Evolutionary conservation across 2,888 invertebrate genomes (phyloP), one percentile per base, ranked within the genome.

Genomic region (Capitulum mitella): DNA sequence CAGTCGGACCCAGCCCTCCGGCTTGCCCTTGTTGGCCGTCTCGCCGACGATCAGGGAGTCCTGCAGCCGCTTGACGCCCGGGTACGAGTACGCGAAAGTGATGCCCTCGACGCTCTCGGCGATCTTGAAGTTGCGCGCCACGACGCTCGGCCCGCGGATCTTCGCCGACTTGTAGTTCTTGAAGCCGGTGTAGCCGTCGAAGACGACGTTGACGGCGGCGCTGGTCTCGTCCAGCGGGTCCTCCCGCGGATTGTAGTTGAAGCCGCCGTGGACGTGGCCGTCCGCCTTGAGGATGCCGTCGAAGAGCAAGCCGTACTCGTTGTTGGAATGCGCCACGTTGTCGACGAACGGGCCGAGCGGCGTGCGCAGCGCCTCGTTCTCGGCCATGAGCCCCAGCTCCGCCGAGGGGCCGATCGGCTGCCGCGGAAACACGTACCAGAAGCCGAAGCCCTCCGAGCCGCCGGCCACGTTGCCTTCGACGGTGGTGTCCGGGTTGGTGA

Each of bases 31-130:
- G 48, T 76, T 76, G 32, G 76, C 76, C 14, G 76, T 76, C 32
- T 76, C 76, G 14, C 76, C 76, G 19, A 76, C 76, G 32, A 76
- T 29, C 32, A 76, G 29, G 14, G 76, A 76, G 32, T 76, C 32
- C 16, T 16, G 19, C 29, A 76, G 76, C 3, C 46, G 43, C 14
- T 46, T 76, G 16, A 14, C 29, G 14, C 76, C 76, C 19, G 29
- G 29, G 16, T 10, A 3, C 19, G 46, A 46, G 29, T n/a, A 48
- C 16, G 22, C 14, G 34, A 76, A 76, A 16, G 2, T 43, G 14
- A 76, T n/a, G 5, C 76, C 76, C 32, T 76, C 76, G 12, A 76
- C 76, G 46, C 76, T 76, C 32, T 76, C 76, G 2, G 76, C 76
- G 46, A 76, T 32, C 1, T 29, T 76, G 29, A 76, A 76, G 32